Base-by-base conservation (phyloP, 1,140 invertebrate genomes). In the Drosophila tristis region DNA sequence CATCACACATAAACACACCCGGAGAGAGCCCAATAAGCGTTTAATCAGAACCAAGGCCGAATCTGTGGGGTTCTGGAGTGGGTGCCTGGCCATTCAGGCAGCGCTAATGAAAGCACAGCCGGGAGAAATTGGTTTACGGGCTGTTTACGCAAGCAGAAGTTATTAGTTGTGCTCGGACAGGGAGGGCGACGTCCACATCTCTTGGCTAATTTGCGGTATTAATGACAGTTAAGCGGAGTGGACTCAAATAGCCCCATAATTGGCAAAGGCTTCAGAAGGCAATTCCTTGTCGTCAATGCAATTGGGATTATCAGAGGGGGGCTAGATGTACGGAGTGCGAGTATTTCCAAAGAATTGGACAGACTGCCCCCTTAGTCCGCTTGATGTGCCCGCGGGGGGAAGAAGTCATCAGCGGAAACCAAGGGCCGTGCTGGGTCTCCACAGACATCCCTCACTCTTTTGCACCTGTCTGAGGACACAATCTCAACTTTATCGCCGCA, bases 131-230 rank as follows among this genome's bases (percentile, higher is more conserved):
- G 72, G 56, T 65, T 75, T 75, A 58, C 49, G 62, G 77, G 59
- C 67, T 85, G 78, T 81, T 85, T 79, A 87, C 55, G 70, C 82
- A 86, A 87, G 55, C 75, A 86, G 78, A 86, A 87, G 74, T 86
- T 86, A 86, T 86, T 86, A 86, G 74, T 70, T 74, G 58, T 57
- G 50, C 60, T 49, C 50, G 54, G 26, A 44, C 60, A 0, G 31
- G 31, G 31, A 8, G 8, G 31, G 9, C 3, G 31, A 20, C 20
- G 20, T 20, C 20, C 20, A 20, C 20, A 20, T 20, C 9, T 35
- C 8, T 11, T 45, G 58, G 66, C 82, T 74, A 87, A 86, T 87
- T 86, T 87, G 79, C 59, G 82, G 78, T 74, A 78, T 81, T 87
- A 86, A 86, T 87, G 74, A 74, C 50, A 60, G 61, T 59, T 63